These are phyloP conservation scores for Hemichromis elongatus DNA, from an alignment of 2,113 vertebrate species.

Conservation along the genomic window DNA sequence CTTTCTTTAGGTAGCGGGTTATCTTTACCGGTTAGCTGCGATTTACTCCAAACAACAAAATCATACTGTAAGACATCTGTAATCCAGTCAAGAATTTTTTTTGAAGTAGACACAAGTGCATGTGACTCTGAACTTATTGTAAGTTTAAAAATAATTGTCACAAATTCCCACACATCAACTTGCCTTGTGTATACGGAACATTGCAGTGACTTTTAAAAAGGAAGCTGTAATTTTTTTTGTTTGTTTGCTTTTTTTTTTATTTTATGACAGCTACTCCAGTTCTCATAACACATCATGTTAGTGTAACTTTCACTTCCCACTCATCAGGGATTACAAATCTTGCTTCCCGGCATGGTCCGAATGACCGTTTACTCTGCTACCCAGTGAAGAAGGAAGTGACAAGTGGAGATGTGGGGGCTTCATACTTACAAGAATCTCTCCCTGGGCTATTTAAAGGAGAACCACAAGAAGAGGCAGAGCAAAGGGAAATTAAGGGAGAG, in stretches of 20 bases:
- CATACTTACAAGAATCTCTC: conserved; percentile 81
- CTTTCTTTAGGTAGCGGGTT: not conserved
- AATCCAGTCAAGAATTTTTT: not conserved
- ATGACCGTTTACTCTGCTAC: not conserved
- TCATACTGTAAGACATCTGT: not conserved
- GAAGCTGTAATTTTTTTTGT: not conserved
- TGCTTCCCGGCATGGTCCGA: not conserved
- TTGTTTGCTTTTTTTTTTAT: not conserved
- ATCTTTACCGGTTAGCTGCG: not conserved
- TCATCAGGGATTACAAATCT: not conserved
- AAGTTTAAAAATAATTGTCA: not conserved
- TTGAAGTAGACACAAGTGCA: fast-evolving
- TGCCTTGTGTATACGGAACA: not conserved
- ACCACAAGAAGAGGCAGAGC: conserved; percentile 1
- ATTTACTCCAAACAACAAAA: not conserved
- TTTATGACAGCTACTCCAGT: not conserved
- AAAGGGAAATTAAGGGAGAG: conserved; percentile 19
- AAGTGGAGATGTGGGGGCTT: conserved; percentile 19
- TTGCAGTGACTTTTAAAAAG: not conserved
- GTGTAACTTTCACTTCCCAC: conserved; percentile 21
- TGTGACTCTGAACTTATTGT: not conserved
- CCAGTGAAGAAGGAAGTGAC: conserved; percentile 35
- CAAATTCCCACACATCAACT: not conserved
- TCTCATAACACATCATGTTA: not conserved
- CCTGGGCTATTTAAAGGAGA: conserved; percentile 55